Evolutionary conservation across 2,797 vertebrate species (phyloP).

Genomic region (Sphenodon punctatus): DNA sequence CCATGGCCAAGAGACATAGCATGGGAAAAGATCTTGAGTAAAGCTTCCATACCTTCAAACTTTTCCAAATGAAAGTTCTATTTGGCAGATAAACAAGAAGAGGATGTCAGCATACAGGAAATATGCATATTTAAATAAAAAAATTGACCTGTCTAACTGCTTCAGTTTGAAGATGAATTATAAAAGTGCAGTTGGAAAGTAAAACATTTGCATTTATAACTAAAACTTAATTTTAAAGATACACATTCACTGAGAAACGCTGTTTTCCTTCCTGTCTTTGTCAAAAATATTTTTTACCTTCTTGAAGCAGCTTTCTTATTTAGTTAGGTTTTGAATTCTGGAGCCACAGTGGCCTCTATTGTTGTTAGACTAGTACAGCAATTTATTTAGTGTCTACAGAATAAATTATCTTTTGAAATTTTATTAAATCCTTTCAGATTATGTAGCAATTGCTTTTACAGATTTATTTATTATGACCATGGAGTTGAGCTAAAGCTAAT

Average conservation of each 20-base stretch:
- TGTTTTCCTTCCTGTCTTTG: neutral
- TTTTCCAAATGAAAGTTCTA: too few species aligned
- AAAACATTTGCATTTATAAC: constrained; percentile 32
- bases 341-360: constrained; percentile 76
- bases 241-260: neutral
- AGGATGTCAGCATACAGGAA: too few species aligned
- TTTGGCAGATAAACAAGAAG: too few species aligned
- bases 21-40: too few species aligned
- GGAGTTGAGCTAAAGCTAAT: neutral
- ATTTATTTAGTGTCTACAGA: neutral
- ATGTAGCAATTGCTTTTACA: neutral
- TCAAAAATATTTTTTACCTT: neutral
- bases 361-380: constrained; percentile 70
- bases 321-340: constrained; percentile 53
- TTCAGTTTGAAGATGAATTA: neutral
- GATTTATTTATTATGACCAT: neutral
- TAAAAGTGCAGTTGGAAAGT: neutral
- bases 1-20: too few species aligned
- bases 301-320: neutral
- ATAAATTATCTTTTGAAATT: neutral
- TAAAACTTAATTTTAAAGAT: constrained; percentile 31
- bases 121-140: too few species aligned
- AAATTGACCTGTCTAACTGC: neutral
- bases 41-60: too few species aligned
- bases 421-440: neutral